Base-by-base conservation (phyloP, 2,113 vertebrate species). In the Amblyopsis rosae region DNA sequence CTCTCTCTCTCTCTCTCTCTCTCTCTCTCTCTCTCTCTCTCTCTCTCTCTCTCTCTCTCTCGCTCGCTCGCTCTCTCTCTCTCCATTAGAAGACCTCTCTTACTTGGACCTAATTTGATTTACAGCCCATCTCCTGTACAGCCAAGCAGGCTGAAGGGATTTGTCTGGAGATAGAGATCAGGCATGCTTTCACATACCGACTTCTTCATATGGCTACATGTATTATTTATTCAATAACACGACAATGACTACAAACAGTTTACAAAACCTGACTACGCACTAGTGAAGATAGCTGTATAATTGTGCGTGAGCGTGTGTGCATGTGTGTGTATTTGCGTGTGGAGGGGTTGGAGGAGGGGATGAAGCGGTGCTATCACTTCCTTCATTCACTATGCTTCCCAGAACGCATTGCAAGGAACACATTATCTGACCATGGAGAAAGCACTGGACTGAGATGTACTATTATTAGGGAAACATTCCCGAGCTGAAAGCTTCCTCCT, bases 81-180 rank as follows among this genome's bases (percentile, higher is more conserved):
- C 57, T 70, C 75, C 82, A 85, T 80, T 86, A 83, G 84, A 81
- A 56, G 12, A 59, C 47, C 64, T 73, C 55, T 80, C 71, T 50
- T 60, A 65, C 55, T 68, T 49, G 47, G 35, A 54, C 62, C 53
- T 90, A 89, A 92, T 92, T 90, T 78, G 82, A 91, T 93, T 87
- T 86, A 59, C 71, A 82, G 77, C 69, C 80, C 74, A 84, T 87
- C 80, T 77, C 69, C 68, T 75, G 80, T 48, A 66, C 72, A 60
- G 57, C 66, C 79, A 67, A 72, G 62, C 73, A 58, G 76, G 59
- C 69, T 60, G 17, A 57, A 84, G 85, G 85, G 79, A 80, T 73
- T 59, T 62, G 67, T 77, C 62, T 70, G 62, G 50, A 76, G 73
- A 81, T 79, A 26, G 72, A 73, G 50, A 35, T 0, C 46, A 12